Evolutionary conservation across 2,797 vertebrate genomes (phyloP).

Genomic region (Loris lydekkerianus): DNA sequence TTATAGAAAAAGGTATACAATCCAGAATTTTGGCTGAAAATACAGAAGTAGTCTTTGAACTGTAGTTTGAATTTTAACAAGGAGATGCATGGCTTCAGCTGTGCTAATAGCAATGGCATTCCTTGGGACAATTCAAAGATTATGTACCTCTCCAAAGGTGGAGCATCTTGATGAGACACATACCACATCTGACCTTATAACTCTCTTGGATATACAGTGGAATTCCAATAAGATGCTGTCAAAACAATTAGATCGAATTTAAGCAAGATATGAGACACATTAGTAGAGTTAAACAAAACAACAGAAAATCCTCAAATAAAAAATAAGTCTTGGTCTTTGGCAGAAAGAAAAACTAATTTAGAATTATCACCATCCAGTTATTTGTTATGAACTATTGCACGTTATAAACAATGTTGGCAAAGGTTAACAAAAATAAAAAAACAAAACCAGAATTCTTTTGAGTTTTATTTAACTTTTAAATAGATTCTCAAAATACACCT

Average conservation of each 20-base stretch:
- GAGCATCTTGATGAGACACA: neutral
- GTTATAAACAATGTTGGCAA: conserved; percentile 12
- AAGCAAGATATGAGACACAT: conserved; percentile 16
- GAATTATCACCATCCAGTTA: neutral
- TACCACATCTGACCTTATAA: neutral
- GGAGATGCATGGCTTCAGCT: neutral
- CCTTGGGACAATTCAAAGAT: neutral
- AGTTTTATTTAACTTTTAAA: conserved; percentile 57
- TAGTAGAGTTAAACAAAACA: conserved; percentile 11
- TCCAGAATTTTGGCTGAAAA: neutral
- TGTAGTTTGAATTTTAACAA: conserved; percentile 7
- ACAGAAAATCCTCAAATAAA: neutral
- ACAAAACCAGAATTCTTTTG: neutral
- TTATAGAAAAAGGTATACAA: neutral
- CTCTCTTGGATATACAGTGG: neutral
- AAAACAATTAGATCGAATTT: conserved; percentile 45
- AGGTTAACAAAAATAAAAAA: conserved; percentile 9
- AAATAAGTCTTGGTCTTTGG: neutral
- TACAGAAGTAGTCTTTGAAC: neutral
- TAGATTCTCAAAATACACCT: conserved; percentile 22
- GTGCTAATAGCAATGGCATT: neutral
- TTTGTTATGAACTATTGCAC: neutral
- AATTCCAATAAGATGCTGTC: conserved; percentile 28
- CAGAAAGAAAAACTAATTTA: neutral
- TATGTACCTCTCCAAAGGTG: neutral